A percentile compares a stretch with the other conserved stretches of the same genome.
Conservation (phyloP, 1,140 invertebrate genomes). For the Ptiloglossa arizonensis region DNA sequence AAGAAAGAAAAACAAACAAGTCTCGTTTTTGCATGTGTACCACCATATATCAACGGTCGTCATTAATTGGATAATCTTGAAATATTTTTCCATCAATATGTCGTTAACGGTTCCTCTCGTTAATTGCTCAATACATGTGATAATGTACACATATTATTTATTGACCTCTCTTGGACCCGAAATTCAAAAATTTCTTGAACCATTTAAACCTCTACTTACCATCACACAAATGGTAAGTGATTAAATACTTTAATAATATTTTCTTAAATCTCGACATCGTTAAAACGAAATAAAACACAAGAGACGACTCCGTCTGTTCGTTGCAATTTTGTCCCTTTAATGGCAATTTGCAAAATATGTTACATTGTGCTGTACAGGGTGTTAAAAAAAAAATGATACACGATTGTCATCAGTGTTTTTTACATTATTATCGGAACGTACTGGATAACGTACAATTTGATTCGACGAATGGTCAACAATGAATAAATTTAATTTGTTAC, state of each 20-base stretch:
- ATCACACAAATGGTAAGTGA: conserved; percentile 27
- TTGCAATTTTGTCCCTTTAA: no score
- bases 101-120: accelerated
- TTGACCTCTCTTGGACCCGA: not conserved
- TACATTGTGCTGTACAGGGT: no score
- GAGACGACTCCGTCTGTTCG: no score
- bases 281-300: no score
- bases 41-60: conserved; percentile 11
- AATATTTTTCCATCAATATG: not conserved
- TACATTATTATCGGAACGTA: no score
- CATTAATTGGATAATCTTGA: accelerated
- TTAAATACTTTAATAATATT: not conserved
- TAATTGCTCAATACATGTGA: conserved; percentile 16
- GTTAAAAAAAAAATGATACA: no score
- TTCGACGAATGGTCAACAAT: no score
- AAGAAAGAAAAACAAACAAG: conserved; percentile 23
- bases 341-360: no score
- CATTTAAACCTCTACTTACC: not conserved
- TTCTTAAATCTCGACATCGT: no score
- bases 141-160: conserved; percentile 40
- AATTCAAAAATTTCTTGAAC: not conserved
- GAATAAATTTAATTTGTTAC: no score
- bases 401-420: no score
- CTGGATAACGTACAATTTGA: no score
- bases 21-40: conserved; percentile 33